Conservation (phyloP, 2,888 invertebrate species). For the Zaprionus lineosus region DNA sequence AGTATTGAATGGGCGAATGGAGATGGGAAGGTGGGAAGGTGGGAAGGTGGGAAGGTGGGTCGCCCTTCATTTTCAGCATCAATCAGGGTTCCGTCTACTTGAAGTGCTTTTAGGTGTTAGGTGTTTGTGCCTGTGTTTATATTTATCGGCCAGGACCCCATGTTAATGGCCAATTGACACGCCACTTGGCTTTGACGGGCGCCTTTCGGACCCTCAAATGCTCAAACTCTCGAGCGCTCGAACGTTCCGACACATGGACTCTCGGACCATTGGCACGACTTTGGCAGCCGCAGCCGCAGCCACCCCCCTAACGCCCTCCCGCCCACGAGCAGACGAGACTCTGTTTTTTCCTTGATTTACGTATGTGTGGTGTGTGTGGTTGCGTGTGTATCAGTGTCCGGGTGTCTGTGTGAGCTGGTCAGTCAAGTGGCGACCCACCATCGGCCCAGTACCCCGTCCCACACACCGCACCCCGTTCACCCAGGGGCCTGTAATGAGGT, state of each 20-base stretch:
- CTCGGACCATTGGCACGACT: too few species aligned
- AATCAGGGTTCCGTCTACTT: constrained; percentile 37
- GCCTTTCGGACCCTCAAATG: background rate
- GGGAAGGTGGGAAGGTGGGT: background rate
- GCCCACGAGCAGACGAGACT: constrained; percentile 31
- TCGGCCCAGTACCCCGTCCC: background rate
- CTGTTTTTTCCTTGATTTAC: constrained; percentile 37
- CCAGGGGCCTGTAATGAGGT: constrained; percentile 56
- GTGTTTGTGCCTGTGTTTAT: constrained; percentile 38
- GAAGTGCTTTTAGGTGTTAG: constrained; percentile 18
- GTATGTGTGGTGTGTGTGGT: constrained; percentile 19
- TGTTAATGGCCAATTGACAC: constrained; percentile 78
- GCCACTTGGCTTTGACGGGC: constrained; percentile 73
- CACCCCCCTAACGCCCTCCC: too few species aligned
- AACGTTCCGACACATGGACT: too few species aligned
- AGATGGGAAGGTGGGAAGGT: background rate
- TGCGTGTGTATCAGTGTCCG: constrained; percentile 17
- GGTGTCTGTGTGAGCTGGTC: background rate
- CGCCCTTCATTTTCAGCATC: constrained; percentile 46
- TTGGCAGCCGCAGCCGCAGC: background rate
- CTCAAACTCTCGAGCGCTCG: too few species aligned
- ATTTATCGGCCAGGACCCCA: constrained; percentile 62
- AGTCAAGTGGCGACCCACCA: background rate
- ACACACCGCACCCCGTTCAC: constrained; percentile 4
- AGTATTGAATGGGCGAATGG: background rate